Conservation (phyloP, 2,113 vertebrate species). For the Seriola aureovittata region DNA sequence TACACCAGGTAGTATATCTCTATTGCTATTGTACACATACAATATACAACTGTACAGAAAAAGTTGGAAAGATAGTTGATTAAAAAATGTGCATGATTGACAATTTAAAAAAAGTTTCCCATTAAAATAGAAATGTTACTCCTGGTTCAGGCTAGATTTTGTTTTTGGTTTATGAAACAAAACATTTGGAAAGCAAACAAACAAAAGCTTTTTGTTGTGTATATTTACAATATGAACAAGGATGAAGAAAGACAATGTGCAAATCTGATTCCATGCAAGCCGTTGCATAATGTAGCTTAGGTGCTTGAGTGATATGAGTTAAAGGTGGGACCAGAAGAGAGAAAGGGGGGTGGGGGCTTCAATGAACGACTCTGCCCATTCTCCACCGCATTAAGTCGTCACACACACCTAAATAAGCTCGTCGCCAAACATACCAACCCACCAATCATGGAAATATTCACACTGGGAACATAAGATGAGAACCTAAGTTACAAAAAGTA, state of each 20-base stretch:
- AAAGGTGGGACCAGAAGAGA: neutral
- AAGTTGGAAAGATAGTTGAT: slow-evolving; percentile 58
- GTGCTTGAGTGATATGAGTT: slow-evolving; percentile 43
- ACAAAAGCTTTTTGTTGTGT: slow-evolving; percentile 42
- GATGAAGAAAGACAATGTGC: slow-evolving; percentile 76
- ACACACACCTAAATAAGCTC: slow-evolving; percentile 11
- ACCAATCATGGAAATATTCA: slow-evolving; percentile 21
- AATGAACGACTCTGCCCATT: slow-evolving; percentile 11
- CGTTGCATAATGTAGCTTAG: slow-evolving; percentile 73
- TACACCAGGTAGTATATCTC: slow-evolving; percentile 73
- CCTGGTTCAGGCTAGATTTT: slow-evolving; percentile 20
- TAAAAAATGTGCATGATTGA: slow-evolving; percentile 74
- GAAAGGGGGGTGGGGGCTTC: neutral
- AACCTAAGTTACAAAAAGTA: slow-evolving; percentile 18
- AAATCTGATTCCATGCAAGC: slow-evolving; percentile 75
- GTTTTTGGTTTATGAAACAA: slow-evolving; percentile 75
- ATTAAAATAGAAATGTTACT: slow-evolving; percentile 68
- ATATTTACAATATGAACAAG: slow-evolving; percentile 69
- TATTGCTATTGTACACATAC: slow-evolving; percentile 75
- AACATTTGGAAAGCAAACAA: slow-evolving; percentile 33
- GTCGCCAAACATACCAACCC: neutral
- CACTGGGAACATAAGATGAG: slow-evolving; percentile 16
- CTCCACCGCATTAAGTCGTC: slow-evolving; percentile 11
- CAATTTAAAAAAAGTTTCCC: slow-evolving; percentile 54
- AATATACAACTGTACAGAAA: slow-evolving; percentile 72